Evolutionary conservation across 2,888 invertebrate species (phyloP).

Genomic region (Pycnomerus fuliginosus): DNA sequence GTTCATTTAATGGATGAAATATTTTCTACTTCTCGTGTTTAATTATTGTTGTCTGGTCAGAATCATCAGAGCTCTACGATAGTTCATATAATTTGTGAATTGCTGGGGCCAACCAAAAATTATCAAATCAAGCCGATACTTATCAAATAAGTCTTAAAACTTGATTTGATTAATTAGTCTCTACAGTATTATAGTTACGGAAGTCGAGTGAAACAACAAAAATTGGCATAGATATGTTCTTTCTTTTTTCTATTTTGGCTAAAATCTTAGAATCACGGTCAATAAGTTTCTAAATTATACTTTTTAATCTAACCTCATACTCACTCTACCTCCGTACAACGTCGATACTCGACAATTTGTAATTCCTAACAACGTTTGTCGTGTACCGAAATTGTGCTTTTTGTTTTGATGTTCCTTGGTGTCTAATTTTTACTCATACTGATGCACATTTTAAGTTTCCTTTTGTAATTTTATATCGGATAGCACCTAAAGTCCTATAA

Average conservation of each 20-base stretch:
- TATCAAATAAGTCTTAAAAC: constrained; percentile 4
- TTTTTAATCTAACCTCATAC: too few relatives aligned
- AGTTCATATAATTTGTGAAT: constrained; percentile 5
- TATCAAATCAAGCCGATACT: constrained; percentile 9
- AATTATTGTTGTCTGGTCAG: constrained; percentile 22
- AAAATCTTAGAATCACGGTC: too few relatives aligned
- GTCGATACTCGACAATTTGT: too few relatives aligned
- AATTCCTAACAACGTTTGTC: constrained; percentile 16
- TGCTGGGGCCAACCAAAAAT: constrained; percentile 24
- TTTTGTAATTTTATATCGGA: constrained; percentile 5
- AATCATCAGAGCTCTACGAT: constrained; percentile 13
- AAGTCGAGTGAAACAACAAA: too few relatives aligned
- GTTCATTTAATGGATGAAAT: constrained; percentile 24
- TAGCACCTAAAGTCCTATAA: constrained; percentile 10
- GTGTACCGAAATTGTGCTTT: constrained; percentile 11
- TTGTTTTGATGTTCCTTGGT: constrained; percentile 21
- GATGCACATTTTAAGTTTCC: not conserved
- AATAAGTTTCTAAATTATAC: too few relatives aligned
- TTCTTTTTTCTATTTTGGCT: too few relatives aligned
- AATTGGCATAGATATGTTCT: too few relatives aligned
- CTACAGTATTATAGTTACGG: constrained; percentile 24
- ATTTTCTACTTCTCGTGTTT: constrained; percentile 24
- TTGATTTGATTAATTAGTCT: constrained; percentile 14
- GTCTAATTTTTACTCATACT: constrained; percentile 12
- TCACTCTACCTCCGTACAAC: not conserved